phyloP scores from a whole-genome alignment of 2,888 invertebrate species.

The Augiades crinisus region DNA sequence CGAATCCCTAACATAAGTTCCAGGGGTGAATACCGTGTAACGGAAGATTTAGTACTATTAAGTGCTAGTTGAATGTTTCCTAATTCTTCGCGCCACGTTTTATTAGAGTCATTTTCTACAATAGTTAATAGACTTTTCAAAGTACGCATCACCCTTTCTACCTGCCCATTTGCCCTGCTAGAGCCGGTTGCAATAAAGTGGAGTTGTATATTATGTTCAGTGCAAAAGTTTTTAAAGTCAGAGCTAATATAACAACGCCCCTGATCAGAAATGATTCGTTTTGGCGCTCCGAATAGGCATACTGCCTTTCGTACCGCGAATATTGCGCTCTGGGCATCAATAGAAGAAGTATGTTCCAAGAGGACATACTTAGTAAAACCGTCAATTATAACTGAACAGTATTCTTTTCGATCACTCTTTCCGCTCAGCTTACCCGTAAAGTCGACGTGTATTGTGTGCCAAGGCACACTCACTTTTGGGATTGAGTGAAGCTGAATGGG shows the following conservation, averaged over 20 bases:
- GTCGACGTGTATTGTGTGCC: no score
- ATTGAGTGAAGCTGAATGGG: no score
- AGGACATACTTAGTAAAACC: constrained; percentile 37
- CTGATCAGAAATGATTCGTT: constrained; percentile 30
- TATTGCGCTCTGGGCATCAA: constrained; percentile 28
- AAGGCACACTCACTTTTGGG: no score
- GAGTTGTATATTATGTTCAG: constrained; percentile 28
- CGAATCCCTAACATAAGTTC: constrained; percentile 36
- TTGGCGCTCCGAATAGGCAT: constrained; percentile 29
- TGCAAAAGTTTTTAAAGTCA: constrained; percentile 27
- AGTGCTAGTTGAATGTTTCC: constrained; percentile 34
- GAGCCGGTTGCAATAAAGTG: constrained; percentile 38
- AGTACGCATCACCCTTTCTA: constrained; percentile 34
- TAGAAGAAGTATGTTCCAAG: constrained; percentile 29
- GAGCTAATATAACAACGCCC: constrained; percentile 30
- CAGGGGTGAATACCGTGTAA: constrained; percentile 32
- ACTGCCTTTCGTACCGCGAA: constrained; percentile 32
- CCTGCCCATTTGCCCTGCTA: constrained; percentile 35
- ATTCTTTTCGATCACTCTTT: no score
- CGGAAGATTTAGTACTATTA: constrained; percentile 32
- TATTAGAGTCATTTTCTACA: constrained; percentile 23
- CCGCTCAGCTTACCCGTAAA: no score
- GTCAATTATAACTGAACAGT: no score
- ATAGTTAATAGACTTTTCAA: constrained; percentile 34
- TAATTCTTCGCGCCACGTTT: constrained; percentile 32